Evolutionary conservation across 2,797 vertebrate species (phyloP).

Genomic region (Acanthurus leucopareius): DNA sequence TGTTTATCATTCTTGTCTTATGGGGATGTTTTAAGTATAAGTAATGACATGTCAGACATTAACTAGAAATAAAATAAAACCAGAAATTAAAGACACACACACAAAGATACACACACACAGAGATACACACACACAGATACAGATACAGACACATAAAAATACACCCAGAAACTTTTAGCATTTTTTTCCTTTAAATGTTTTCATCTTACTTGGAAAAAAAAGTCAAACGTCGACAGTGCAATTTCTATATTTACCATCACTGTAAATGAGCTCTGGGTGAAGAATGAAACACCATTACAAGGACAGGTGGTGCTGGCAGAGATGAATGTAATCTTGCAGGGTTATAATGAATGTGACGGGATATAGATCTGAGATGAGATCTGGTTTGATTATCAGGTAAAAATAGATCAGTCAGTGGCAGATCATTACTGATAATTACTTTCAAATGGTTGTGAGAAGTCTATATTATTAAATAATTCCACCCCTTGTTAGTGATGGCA

Average conservation of each 20-base stretch:
- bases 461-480: constrained; percentile 75
- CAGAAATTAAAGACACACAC: background rate
- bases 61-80: background rate
- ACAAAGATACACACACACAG: background rate
- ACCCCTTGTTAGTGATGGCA: constrained; percentile 51
- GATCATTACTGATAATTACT: constrained; percentile 87
- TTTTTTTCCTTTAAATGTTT: constrained; percentile 1
- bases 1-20: background rate
- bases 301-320: constrained; percentile 74
- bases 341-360: constrained; percentile 84
- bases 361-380: constrained; percentile 84
- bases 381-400: constrained; percentile 84
- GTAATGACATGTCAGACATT: background rate
- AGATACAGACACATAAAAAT: too few species aligned
- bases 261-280: constrained; percentile 57
- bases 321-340: constrained; percentile 76
- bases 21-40: background rate
- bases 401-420: constrained; percentile 85
- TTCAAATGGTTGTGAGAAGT: constrained; percentile 68
- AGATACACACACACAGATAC: too few species aligned
- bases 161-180: background rate
- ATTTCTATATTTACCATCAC: constrained; percentile 56
- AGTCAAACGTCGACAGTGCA: background rate
- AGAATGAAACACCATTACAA: constrained; percentile 64
- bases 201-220: constrained; percentile 3